A percentile compares a stretch with the other conserved stretches of the same genome.
phyloP scores from a whole-genome alignment of 2,888 invertebrate species.

The Dendrolimus pini region DNA sequence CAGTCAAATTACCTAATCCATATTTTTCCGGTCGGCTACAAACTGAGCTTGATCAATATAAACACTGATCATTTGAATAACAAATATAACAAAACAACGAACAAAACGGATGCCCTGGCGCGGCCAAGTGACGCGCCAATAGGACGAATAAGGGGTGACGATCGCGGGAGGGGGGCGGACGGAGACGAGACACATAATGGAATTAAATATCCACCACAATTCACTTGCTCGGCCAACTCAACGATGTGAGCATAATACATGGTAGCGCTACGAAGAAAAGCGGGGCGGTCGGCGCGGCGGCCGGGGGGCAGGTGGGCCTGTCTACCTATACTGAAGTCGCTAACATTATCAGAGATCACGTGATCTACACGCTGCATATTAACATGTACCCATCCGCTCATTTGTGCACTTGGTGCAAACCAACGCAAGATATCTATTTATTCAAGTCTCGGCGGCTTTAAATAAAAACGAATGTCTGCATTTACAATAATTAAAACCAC shows the following conservation, averaged over 20 bases:
- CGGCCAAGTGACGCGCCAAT: constrained; percentile 61
- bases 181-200: constrained; percentile 69
- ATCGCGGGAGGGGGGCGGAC: constrained; percentile 50
- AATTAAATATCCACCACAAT: constrained; percentile 67
- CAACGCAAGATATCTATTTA: neutral
- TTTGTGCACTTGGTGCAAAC: constrained; percentile 17
- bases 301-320: constrained; percentile 48
- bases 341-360: constrained; percentile 45
- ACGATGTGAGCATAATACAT: constrained; percentile 35
- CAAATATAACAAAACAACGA: constrained; percentile 53
- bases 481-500: no score
- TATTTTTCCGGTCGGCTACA: constrained; percentile 29
- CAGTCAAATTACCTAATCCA: constrained; percentile 1
- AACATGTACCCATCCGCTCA: constrained; percentile 21
- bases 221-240: constrained; percentile 56
- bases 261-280: constrained; percentile 25
- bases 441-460: no score
- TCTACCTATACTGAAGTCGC: constrained; percentile 31
- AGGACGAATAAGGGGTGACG: constrained; percentile 52
- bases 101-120: constrained; percentile 56
- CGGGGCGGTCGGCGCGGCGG: constrained; percentile 28
- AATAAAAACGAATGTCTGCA: no score
- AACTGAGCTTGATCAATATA: constrained; percentile 36
- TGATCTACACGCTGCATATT: constrained; percentile 34
- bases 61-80: constrained; percentile 55